Conservation (phyloP, 2,888 invertebrate species). For the Pemphredon lugubris region DNA sequence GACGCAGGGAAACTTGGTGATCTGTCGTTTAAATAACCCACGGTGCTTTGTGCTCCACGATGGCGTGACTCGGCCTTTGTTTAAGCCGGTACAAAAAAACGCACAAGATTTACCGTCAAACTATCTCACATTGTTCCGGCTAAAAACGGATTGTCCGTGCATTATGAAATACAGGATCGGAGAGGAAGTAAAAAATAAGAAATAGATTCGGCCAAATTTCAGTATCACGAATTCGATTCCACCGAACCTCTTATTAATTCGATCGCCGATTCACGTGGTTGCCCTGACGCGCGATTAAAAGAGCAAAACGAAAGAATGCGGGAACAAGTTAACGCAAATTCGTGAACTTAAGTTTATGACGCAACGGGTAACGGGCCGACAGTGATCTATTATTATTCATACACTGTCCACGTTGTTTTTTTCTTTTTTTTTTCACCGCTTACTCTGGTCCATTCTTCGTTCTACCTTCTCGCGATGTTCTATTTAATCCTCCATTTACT, state of each 20-base stretch:
- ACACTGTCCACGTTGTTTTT: background rate
- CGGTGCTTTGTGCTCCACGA: background rate
- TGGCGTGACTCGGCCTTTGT: background rate
- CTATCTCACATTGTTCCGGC: background rate
- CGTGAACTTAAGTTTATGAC: too few relatives aligned
- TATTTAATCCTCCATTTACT: background rate
- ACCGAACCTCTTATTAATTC: too few relatives aligned
- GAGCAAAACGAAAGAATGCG: too few relatives aligned
- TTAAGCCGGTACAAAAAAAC: background rate
- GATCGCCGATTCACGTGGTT: too few relatives aligned
- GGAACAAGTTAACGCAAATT: too few relatives aligned
- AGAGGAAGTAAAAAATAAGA: too few relatives aligned
- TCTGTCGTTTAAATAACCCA: background rate
- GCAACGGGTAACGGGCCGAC: too few relatives aligned
- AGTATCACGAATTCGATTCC: too few relatives aligned
- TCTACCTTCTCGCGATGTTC: too few relatives aligned
- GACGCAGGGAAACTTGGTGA: background rate
- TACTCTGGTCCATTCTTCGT: background rate
- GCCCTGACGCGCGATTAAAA: too few relatives aligned
- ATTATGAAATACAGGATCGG: background rate
- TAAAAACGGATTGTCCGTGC: background rate
- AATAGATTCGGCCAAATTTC: too few relatives aligned
- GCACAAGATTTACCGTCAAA: background rate
- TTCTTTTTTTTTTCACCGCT: background rate
- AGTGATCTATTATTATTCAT: background rate